Conservation (phyloP, 2,888 invertebrate genomes). For the Malthinus seriepunctatus region DNA sequence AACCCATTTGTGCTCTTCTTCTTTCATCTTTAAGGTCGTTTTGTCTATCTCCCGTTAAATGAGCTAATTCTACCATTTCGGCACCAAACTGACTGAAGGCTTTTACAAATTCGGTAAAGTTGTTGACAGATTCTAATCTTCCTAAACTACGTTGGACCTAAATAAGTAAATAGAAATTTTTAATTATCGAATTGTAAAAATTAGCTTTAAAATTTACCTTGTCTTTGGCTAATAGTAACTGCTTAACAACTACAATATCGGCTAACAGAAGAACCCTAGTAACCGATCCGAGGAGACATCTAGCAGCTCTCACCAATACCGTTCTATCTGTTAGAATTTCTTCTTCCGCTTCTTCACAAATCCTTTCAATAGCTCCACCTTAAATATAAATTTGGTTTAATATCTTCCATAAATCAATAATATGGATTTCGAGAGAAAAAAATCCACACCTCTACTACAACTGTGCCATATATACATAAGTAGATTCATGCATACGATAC, state of each 20-base stretch:
- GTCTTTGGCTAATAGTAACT: slow-evolving; percentile 92
- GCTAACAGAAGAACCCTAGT: slow-evolving; percentile 94
- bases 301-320: slow-evolving; percentile 86
- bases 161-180: slow-evolving; percentile 4
- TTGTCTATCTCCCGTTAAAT: slow-evolving; percentile 81
- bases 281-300: slow-evolving; percentile 91
- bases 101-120: slow-evolving; percentile 96
- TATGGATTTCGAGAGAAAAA: too few species aligned
- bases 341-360: slow-evolving; percentile 78
- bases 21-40: slow-evolving; percentile 93
- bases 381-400: slow-evolving; percentile 42
- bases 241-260: slow-evolving; percentile 96
- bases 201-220: slow-evolving; percentile 64
- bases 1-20: slow-evolving; percentile 93
- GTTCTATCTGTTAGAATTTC: slow-evolving; percentile 62
- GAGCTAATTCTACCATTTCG: slow-evolving; percentile 98
- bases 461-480: too few species aligned
- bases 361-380: slow-evolving; percentile 91
- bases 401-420: too few species aligned
- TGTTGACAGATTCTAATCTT: slow-evolving; percentile 83
- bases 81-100: slow-evolving; percentile 98
- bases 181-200: background rate
- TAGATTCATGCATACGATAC: too few species aligned
- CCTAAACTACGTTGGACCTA: slow-evolving; percentile 81
- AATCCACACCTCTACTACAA: too few species aligned